phyloP scores from a whole-genome alignment of 2,797 vertebrate genomes.

The Borostomias antarcticus region DNA sequence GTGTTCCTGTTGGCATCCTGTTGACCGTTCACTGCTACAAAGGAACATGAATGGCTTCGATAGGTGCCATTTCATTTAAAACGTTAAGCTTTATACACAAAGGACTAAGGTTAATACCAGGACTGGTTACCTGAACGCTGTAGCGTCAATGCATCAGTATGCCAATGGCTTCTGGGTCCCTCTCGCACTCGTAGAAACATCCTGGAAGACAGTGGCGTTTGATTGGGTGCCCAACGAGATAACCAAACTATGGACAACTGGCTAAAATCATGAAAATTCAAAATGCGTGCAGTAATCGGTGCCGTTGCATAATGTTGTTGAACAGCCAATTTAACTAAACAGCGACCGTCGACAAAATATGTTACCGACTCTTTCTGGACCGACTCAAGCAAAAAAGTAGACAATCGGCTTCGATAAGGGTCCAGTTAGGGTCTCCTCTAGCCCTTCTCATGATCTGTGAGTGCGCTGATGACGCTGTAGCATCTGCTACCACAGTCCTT shows the following conservation, averaged over 20 bases:
- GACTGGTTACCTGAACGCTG: background rate
- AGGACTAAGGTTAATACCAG: background rate
- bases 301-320: conserved; percentile 71
- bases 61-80: conserved; percentile 63
- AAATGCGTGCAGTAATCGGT: background rate
- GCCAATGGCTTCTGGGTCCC: background rate
- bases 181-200: background rate
- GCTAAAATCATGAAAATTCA: no score
- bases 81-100: no score
- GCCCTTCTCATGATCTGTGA: no score
- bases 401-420: conserved; percentile 86
- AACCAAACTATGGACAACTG: background rate
- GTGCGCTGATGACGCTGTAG: no score
- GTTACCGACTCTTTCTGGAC: conserved; percentile 44
- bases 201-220: background rate
- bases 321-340: conserved; percentile 52
- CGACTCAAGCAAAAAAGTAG: conserved; percentile 52
- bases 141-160: background rate
- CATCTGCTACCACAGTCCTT: no score
- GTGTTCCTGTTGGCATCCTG: conserved; percentile 81
- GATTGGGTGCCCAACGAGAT: background rate
- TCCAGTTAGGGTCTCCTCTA: conserved; percentile 43
- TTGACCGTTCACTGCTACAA: conserved; percentile 83
- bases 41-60: conserved; percentile 75
- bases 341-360: conserved; percentile 57